Base-by-base conservation (phyloP, 2,888 invertebrate species). In the Dasypolia templi region DNA sequence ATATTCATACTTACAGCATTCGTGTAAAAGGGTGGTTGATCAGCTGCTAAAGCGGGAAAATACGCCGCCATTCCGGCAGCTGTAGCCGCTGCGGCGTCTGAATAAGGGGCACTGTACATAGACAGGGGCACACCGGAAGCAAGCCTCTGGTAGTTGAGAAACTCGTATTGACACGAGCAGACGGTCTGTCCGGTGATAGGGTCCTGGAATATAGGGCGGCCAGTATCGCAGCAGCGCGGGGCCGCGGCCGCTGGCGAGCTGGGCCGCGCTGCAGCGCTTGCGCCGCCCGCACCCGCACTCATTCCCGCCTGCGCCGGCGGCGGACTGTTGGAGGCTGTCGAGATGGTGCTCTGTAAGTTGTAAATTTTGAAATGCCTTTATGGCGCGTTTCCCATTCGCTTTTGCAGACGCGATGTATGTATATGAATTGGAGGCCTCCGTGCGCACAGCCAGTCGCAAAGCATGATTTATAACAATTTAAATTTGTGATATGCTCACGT, bases 101-200 rank as follows among this genome's bases (percentile, higher is more conserved):
- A 97, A 94, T 98, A 98, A 32, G 98, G 98, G 62, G 98, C 97
- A 92, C 97, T 97, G 96, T 98, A 98, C 97, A 98, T 98, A 49
- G 98, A 97, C 87, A 98, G 96, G 67, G 98, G 98, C 86, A 98
- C 97, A 66, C 98, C 98, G 14, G 96, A 96, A 66, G 97, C 98
- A 81, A 98, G 97, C 91, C 98, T 97, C 95, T 98, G 98, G 96
- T 98, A 98, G 95, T 97, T 97, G 89, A 99, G 97, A 89, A 99
- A 97, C 96, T 98, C 98, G 96, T 98, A 98, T 94, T 98, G 98
- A 95, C 98, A 98, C 89, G 98, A 98, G 96, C 98, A 98, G 83
- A 98, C 97, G 73, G 98, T 98, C 95, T 98, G 98, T 72, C 98
- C 98, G 87, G 98, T 98, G 87, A 98, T 97, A 61, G 98, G 98